Base-by-base conservation (phyloP, 2,797 vertebrate species). In the Babyrousa celebensis region DNA sequence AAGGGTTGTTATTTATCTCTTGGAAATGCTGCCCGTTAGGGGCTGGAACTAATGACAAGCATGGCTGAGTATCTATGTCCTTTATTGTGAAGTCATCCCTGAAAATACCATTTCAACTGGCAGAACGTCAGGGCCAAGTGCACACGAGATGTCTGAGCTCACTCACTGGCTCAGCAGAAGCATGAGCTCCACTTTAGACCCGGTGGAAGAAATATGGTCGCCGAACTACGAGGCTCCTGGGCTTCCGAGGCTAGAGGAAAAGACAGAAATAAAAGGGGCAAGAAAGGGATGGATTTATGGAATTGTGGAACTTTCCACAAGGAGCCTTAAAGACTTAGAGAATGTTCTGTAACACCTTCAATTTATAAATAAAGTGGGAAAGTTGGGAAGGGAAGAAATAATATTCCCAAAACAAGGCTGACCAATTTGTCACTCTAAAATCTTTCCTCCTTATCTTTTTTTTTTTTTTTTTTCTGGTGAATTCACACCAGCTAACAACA, bases 1-100 rank as follows among this genome's bases (percentile, higher is more conserved):
- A 52, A 80, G 75, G 40, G 54, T 23, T 91, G 5, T 32, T 85
- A 43, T 75, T 95, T 89, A 91, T 78, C 43, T 74, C 56, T 93
- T 56, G n/a, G 74, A 85, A 95, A 86, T 25, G 52, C 54, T 91
- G 74, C 72, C 88, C 29, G 4, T 48, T 68, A 72, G 82, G 60
- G 68, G 18, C 14, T 65, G 83, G 58, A 77, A 74, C 18, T 67
- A 80, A 56, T 72, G 85, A 72, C 77, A 40, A 6, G 14, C 54
- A 25, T 20, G 70, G 40, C 10, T 85, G 52, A 27, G 43, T 58
- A 83, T 95, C 78, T 92, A 68, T 82, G 95, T 91, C 68, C 68
- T 94, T 48, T 48, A 65, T 3, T 65, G 52, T 93, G 86, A 97
- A 83, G 56, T 96, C 94, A 96, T 94, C 77, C 63, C 75, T 95